phyloP scores from a whole-genome alignment of 1,140 invertebrate genomes.

The Caenorhabditis briggsae region DNA sequence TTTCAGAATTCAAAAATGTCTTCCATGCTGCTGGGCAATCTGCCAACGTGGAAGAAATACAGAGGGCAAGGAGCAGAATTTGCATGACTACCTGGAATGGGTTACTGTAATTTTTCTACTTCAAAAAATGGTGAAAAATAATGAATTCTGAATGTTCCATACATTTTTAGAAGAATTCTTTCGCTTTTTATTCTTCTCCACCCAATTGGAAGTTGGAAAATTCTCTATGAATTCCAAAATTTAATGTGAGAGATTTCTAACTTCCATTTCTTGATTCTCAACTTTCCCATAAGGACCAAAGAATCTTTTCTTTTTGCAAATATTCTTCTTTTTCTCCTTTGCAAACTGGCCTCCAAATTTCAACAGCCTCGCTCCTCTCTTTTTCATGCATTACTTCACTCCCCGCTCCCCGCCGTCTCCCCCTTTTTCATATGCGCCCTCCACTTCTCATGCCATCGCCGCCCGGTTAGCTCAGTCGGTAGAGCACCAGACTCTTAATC shows the following conservation, averaged over 20 bases:
- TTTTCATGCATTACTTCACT: neutral
- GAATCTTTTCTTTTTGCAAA: too few species aligned
- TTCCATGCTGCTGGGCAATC: neutral
- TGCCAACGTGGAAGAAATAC: neutral
- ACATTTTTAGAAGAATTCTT: neutral
- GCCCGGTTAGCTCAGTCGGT: conserved; percentile 78
- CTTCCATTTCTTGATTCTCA: too few species aligned
- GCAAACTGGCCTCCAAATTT: too few species aligned
- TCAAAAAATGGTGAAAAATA: neutral
- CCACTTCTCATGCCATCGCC: neutral
- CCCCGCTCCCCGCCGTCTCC: neutral
- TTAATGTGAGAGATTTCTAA: too few species aligned
- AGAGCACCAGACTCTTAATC: conserved; percentile 78
- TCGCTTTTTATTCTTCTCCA: too few species aligned
- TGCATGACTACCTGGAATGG: too few species aligned
- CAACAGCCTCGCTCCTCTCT: neutral
- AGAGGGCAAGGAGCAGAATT: neutral
- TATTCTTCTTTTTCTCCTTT: too few species aligned
- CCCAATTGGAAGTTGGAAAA: too few species aligned
- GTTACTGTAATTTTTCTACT: too few species aligned
- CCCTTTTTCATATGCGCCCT: neutral
- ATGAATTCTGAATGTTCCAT: neutral
- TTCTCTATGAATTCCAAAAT: too few species aligned
- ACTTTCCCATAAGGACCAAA: too few species aligned
- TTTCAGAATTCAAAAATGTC: neutral